phyloP scores from a whole-genome alignment of 2,797 vertebrate genomes.

The Microchirus variegatus region DNA sequence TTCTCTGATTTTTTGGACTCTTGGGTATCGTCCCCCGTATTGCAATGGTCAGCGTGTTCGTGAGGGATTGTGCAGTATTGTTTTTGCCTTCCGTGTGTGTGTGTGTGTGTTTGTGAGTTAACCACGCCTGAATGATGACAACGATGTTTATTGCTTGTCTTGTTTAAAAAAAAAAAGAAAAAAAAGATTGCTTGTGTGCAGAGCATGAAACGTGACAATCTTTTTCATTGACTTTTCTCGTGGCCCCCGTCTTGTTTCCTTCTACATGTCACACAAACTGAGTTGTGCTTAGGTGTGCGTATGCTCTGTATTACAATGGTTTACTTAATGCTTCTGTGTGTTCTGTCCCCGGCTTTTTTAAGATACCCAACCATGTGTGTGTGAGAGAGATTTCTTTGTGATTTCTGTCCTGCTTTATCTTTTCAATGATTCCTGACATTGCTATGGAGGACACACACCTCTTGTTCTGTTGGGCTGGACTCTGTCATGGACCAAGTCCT shows the following conservation, averaged over 20 bases:
- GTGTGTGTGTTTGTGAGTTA: slow-evolving; percentile 40
- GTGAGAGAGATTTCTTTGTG: slow-evolving; percentile 57
- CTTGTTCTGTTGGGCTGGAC: slow-evolving; percentile 27
- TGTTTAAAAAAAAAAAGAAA: slow-evolving; percentile 21
- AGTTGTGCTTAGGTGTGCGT: slow-evolving; percentile 45
- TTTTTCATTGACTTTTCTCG: slow-evolving; percentile 50
- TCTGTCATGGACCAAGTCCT: slow-evolving; percentile 33
- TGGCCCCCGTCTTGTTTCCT: slow-evolving; percentile 26
- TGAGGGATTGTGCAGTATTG: slow-evolving; percentile 44
- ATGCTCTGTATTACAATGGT: slow-evolving; percentile 41
- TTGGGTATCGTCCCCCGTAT: slow-evolving; percentile 36
- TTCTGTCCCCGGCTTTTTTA: slow-evolving; percentile 38
- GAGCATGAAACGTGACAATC: slow-evolving; percentile 74
- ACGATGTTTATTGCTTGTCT: slow-evolving; percentile 55
- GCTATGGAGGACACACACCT: slow-evolving; percentile 37
- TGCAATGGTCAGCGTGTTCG: slow-evolving; percentile 47
- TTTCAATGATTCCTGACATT: slow-evolving; percentile 78
- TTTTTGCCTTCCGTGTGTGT: slow-evolving; percentile 42
- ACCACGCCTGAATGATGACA: slow-evolving; percentile 49
- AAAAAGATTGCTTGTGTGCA: slow-evolving; percentile 41
- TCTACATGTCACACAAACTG: slow-evolving; percentile 29
- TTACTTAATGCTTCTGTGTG: slow-evolving; percentile 68
- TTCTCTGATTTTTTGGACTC: slow-evolving; percentile 28
- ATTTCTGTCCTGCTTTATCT: slow-evolving; percentile 61
- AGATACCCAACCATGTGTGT: slow-evolving; percentile 32